phyloP scores from a whole-genome alignment of 2,113 vertebrate genomes.

The Oreochromis spilurus region DNA sequence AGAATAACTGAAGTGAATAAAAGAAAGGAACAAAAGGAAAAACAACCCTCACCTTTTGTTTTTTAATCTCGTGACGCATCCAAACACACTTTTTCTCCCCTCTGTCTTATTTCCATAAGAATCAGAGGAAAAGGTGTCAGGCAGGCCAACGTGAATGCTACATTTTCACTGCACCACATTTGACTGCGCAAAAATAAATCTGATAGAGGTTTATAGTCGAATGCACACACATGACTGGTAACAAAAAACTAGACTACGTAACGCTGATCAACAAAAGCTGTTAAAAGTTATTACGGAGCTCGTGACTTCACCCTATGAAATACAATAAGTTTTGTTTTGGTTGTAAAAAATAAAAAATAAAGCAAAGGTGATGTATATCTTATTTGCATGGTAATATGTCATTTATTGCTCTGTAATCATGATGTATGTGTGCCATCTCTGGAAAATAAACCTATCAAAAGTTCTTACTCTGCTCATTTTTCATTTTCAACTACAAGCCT shows the following conservation, averaged over 20 bases:
- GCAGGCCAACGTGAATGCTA: not conserved
- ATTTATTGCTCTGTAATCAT: slow-evolving; percentile 51
- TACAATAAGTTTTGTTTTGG: slow-evolving; percentile 10
- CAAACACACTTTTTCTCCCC: rapidly evolving
- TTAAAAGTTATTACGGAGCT: not conserved
- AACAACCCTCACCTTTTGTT: not conserved
- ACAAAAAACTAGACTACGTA: not conserved
- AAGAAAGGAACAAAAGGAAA: not conserved
- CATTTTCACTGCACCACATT: not conserved
- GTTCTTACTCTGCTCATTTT: slow-evolving; percentile 55
- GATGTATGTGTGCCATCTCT: slow-evolving; percentile 48
- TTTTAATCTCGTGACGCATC: not conserved
- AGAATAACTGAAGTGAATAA: not conserved
- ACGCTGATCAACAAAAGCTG: not conserved
- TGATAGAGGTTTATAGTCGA: not conserved
- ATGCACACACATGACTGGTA: not conserved
- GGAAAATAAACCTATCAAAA: slow-evolving; percentile 64
- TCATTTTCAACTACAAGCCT: slow-evolving; percentile 48
- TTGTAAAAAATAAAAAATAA: not conserved
- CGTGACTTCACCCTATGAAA: slow-evolving; percentile 10
- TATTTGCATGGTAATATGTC: slow-evolving; percentile 59
- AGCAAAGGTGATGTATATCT: not conserved
- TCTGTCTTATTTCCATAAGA: not conserved
- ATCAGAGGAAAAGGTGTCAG: not conserved
- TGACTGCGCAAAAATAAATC: not conserved